Conservation (phyloP, 2,797 vertebrate species). For the Spondyliosoma cantharus region DNA sequence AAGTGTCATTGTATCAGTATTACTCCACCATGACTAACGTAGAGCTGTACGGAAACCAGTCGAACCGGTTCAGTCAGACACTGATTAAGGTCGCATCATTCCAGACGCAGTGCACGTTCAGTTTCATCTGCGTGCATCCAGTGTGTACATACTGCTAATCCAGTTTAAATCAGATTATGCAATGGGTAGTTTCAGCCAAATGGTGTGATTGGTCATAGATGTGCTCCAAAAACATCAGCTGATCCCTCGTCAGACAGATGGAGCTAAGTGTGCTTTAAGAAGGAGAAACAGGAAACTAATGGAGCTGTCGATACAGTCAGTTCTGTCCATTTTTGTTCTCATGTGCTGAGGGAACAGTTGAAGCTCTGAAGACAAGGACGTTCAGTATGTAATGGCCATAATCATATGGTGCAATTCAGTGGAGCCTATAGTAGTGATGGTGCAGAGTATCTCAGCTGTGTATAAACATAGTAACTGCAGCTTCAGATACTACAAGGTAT, state of each 20-base stretch:
- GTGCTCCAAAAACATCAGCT: background rate
- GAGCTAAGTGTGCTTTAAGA: background rate
- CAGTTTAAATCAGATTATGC: constrained; percentile 18
- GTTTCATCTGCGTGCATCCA: background rate
- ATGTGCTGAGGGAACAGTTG: background rate
- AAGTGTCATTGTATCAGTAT: background rate
- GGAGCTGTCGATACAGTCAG: background rate
- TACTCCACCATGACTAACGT: background rate
- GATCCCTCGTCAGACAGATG: background rate
- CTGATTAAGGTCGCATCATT: background rate
- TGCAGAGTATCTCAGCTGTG: background rate
- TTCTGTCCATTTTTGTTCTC: background rate
- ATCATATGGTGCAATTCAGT: background rate
- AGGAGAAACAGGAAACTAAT: background rate
- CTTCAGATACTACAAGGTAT: constrained; percentile 8
- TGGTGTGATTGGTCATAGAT: background rate
- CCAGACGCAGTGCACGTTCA: background rate
- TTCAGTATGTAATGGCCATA: background rate
- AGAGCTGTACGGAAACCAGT: constrained; percentile 43
- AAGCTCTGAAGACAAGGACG: constrained; percentile 1
- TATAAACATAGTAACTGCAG: background rate
- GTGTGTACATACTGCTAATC: background rate
- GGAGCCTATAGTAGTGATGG: background rate
- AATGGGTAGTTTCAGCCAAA: constrained; percentile 13
- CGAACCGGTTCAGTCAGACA: constrained; percentile 33